Base-by-base conservation (phyloP, 2,113 vertebrate species). In the Oryzias javanicus region DNA sequence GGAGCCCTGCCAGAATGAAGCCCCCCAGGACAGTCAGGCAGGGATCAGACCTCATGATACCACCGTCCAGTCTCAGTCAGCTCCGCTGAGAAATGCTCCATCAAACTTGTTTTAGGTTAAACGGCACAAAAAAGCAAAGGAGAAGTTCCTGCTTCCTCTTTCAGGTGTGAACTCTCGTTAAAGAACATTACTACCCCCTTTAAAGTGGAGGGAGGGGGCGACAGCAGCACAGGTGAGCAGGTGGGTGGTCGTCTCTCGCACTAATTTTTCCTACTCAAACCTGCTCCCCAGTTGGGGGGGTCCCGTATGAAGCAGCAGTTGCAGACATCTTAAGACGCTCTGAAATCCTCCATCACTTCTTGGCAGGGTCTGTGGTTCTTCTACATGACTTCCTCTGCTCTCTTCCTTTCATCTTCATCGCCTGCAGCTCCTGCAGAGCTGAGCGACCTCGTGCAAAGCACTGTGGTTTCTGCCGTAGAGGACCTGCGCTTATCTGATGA, bases 331-430 rank as follows among this genome's bases (percentile, higher is more conserved):
- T 14, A 2, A 19, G 25, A 14, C 25, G 42, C 3, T 35, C 53
- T 51, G 6, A 15, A 20, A 16, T 8, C 60, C 49, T 58, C 70
- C 56, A 72, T 74, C 61, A 62, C 42, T 57, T 79, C 57, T 67
- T 55, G 46, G 49, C 57, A 60, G 46, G 5, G 41, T 66, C 24
- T 70, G 70, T 70, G 72, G 79, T 82, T 82, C 40, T 48, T 64
- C n/a, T 65, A 53, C 48, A 35, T 48, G 49, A 86, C 84, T 83
- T 83, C 84, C 79, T 83, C 63, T 45, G 29, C 6, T 2, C 50
- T 76, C 57, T 41, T 27, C 24, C 67, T 82, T 72, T 85, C 42
- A 70, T 71, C 35, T 63, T 49, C 24, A 1, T 55, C 19, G 2
- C 61, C 44, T 73, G 55, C 62, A 4, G 53, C 66, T 79, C 44